Evolutionary conservation across 2,888 invertebrate genomes (phyloP), one percentile per base, ranked within the genome.

Genomic region (Chrysopilus asiliformis): DNA sequence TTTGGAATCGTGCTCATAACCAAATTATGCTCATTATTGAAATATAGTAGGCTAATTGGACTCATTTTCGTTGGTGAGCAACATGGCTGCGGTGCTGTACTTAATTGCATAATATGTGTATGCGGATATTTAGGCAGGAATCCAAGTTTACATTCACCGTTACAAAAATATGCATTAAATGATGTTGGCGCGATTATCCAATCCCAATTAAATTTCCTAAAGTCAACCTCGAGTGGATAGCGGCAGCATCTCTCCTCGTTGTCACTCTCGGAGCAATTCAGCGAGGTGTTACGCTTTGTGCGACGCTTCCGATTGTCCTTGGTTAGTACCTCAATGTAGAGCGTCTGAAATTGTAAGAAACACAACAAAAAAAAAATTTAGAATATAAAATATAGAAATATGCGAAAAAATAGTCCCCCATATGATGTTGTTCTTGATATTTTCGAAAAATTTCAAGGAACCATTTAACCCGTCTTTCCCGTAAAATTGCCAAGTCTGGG

Each of bases 111-210:
- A 52, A 93, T 68, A 63, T 91, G 87, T 7, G 90, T 89, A 59
- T 91, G 87, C 2, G 86, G 79, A 56, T 84, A 82, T 53, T 80
- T 79, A 55, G 85, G 87, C 42, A 89, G 66, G 57, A 87, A 87
- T 34, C 86, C 79, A 64, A 79, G 81, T 1, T 84, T 82, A 60
- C 97, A 97, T 52, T 93, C 89, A 6, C 97, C 94, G 36, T 86
- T 79, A 67, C 97, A 97, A 67, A 93, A 93, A 66, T 90, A 89
- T 6, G 95, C 94, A 53, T 87, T 84, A 67, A 94, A 97, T 42
- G 78, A 72, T 53, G 87, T 89, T 0, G 97, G 97, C 0, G 93
- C 93, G 40, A 97, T 89, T 52, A 97, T 86, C 80, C 93, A 97
- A 57, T 94, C 89, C 91, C 94, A 95, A 17, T 93, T 93, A 56